These are phyloP conservation scores for Harpalus rubripes DNA, from an alignment of 2,888 invertebrate genomes.

Conservation along the genomic window DNA sequence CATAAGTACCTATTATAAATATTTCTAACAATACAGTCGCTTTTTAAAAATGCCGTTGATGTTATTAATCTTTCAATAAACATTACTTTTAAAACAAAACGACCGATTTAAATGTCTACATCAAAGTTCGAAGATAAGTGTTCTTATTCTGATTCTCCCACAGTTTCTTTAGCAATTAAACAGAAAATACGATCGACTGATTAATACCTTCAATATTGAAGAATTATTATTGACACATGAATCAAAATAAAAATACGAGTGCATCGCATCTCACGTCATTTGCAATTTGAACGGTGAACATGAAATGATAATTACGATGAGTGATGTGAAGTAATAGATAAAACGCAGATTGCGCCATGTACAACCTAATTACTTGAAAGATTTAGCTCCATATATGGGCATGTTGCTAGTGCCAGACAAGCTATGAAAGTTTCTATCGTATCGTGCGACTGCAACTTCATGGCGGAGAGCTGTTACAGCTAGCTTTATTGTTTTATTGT, in stretches of 20 bases:
- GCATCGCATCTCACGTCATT: conserved; percentile 31
- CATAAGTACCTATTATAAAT: too few species aligned
- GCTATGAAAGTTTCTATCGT: conserved; percentile 31
- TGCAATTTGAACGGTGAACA: conserved; percentile 40
- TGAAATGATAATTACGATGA: conserved; percentile 48
- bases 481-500: conserved; percentile 24
- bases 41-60: too few species aligned
- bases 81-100: background rate
- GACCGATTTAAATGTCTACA: background rate
- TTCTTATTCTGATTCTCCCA: background rate
- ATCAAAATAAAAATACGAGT: conserved; percentile 27
- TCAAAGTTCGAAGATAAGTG: background rate
- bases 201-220: conserved; percentile 17
- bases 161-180: conserved; percentile 8
- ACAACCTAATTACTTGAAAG: conserved; percentile 51
- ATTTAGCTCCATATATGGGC: conserved; percentile 24
- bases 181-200: conserved; percentile 5
- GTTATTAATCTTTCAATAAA: too few species aligned
- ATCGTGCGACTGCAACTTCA: conserved; percentile 1
- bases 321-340: conserved; percentile 51
- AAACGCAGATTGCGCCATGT: conserved; percentile 35
- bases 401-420: conserved; percentile 35
- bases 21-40: too few species aligned
- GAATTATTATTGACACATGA: conserved; percentile 35
- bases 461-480: conserved; percentile 1